phyloP scores from a whole-genome alignment of 2,888 invertebrate genomes.

The Pheosia gnoma region DNA sequence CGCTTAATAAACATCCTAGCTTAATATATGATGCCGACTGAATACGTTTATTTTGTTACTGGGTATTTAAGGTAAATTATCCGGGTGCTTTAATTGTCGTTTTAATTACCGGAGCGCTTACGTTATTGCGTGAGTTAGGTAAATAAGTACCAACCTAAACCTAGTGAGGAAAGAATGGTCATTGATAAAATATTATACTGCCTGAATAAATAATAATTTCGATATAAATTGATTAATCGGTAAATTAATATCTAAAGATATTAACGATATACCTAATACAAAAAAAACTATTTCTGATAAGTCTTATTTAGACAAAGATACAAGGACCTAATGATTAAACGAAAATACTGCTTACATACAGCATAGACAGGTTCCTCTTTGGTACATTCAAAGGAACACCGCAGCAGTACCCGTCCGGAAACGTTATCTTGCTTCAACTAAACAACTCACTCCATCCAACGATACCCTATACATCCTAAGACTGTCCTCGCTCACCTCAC shows the following conservation, averaged over 20 bases:
- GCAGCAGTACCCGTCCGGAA: slow-evolving; percentile 63
- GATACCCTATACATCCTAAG: slow-evolving; percentile 34
- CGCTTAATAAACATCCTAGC: slow-evolving; percentile 64
- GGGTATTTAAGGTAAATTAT: slow-evolving; percentile 20
- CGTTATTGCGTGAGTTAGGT: slow-evolving; percentile 20
- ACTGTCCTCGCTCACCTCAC: slow-evolving; percentile 26
- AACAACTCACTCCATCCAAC: slow-evolving; percentile 72
- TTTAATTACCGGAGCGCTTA: slow-evolving; percentile 34
- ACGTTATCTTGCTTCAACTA: slow-evolving; percentile 74
- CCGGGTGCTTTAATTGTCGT: slow-evolving; percentile 2
- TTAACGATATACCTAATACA: too few species aligned
- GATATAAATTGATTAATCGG: too few species aligned
- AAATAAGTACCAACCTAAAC: neutral
- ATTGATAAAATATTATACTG: too few species aligned
- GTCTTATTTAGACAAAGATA: too few species aligned
- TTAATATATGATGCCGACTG: slow-evolving; percentile 41
- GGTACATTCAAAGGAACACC: slow-evolving; percentile 49
- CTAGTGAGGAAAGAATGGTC: too few species aligned
- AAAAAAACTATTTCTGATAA: too few species aligned
- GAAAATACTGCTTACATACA: too few species aligned
- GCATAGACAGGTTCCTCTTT: neutral
- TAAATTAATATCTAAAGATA: too few species aligned
- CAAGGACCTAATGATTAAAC: too few species aligned
- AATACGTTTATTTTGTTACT: slow-evolving; percentile 33
- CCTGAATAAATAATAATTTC: too few species aligned